Percentiles rank a stretch among this genome's conserved stretches.
Conservation (phyloP, 2,797 vertebrate species). For the Lagocephalus sceleratus region DNA sequence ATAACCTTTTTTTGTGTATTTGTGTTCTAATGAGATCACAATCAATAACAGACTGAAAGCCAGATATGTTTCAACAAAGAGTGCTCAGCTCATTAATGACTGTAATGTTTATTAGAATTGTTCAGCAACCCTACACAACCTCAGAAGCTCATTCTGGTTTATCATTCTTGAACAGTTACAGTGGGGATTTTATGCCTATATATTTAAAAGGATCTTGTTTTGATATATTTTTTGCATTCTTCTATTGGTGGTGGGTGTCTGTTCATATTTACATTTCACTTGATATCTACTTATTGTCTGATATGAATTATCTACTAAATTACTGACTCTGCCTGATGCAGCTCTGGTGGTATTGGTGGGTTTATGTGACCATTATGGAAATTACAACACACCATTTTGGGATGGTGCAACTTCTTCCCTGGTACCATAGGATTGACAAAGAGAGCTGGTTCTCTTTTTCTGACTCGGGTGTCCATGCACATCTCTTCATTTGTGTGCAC, state of each 20-base stretch:
- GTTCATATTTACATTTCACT: conserved; percentile 14
- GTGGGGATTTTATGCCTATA: background rate
- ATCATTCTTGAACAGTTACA: too few species aligned
- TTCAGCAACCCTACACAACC: too few species aligned
- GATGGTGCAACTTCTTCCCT: conserved; percentile 19
- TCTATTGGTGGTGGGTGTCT: conserved; percentile 41
- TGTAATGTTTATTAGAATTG: too few species aligned
- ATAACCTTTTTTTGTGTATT: too few species aligned
- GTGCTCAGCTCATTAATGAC: too few species aligned
- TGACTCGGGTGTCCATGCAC: conserved; percentile 6
- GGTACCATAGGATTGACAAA: conserved; percentile 15
- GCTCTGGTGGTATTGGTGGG: conserved; percentile 7
- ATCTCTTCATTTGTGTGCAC: conserved; percentile 15
- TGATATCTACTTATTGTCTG: conserved; percentile 21
- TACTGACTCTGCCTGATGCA: conserved; percentile 11
- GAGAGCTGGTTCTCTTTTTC: conserved; percentile 11
- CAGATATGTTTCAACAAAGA: too few species aligned
- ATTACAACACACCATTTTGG: conserved; percentile 13
- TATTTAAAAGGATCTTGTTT: background rate
- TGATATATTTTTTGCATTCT: conserved; percentile 3
- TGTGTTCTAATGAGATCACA: too few species aligned
- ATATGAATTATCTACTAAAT: background rate
- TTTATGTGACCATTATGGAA: conserved; percentile 24
- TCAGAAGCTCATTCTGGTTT: too few species aligned
- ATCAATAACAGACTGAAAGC: too few species aligned